Base-by-base conservation (phyloP, 2,797 vertebrate species). In the Peromyscus melanophrys region DNA sequence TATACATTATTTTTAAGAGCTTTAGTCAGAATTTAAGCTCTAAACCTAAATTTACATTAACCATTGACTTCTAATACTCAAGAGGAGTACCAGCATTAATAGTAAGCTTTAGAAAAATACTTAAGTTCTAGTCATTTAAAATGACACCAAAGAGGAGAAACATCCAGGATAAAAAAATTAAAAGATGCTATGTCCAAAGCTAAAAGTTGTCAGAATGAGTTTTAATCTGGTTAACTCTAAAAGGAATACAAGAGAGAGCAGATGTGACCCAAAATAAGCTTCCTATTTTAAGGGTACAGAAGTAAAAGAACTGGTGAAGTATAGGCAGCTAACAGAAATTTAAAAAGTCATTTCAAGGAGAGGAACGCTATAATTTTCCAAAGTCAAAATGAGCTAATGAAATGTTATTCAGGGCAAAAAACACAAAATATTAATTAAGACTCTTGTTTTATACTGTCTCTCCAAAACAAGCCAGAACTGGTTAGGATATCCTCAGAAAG, bases 31-130 rank as follows among this genome's bases (percentile, higher is more conserved):
- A 80, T 89, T 88, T 95, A 90, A 84, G 25, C 46, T 89, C 69
- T 88, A 84, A 96, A 89, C 49, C 59, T 82, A 86, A 84, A 29
- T 95, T 84, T 93, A 96, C 92, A 90, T 77, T 94, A 96, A 92
- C 14, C 95, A 0, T n/a, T 95, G 55, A 85, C 43, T 67, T 89
- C 2, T 65, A 95, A 97, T 37, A 27, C 46, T 93, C 23, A 92
- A 86, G 27, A 80, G 34, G 91, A 86, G 37, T 10, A 82, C 37
- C 40, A 89, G 31, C 40, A 82, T 77, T 61, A 90, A 7, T 78
- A 84, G 76, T 31, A 57, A 52, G 4, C 92, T 89, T 71, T 84
- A 4, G 21, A 84, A 84, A 76, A 77, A 52, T 34, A 40, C 9
- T 61, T 37, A 73, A 86, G 21, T 94, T 89, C 69, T 87, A 55